Evolutionary conservation across 2,888 invertebrate species (phyloP), one percentile per base, ranked within the genome.

Genomic region (Onthophagus sagittarius): DNA sequence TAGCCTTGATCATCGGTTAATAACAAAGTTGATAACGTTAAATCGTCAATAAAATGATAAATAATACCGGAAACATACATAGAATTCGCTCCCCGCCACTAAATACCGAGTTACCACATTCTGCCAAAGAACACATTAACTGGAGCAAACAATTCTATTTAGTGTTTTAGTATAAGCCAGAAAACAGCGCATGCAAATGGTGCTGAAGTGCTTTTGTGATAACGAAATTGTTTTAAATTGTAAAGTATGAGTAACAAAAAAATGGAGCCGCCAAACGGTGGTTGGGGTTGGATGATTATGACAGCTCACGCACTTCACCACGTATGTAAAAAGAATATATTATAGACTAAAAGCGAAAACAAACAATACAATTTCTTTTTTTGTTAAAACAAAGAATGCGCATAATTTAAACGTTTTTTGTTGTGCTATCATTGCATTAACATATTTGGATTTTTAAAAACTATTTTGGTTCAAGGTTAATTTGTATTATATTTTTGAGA

Each of bases 281-380:
- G 87, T 15, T 87, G 86, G 85, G 87, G 87, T 6, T 87, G 87
- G 87, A 79, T 86, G n/a, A 82, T 87, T 33, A 85, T 86, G n/a
- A 11, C 86, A 4, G 86, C 85, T 0, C 83, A 80, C 74, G 86
- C 85, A 11, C 73, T 87, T 39, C 85, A 84, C 76, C 86, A 85
- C 76, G 88, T 88, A 82, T 84, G 87, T 86, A 76, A 23, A 9
- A 53, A 64, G 14, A 64, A 15, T 9, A 15, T 6, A 3, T 64
- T 64, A 64, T 9, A 64, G 5, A 14, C 4, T 23, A 2, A 9
- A 15, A 64, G 14, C 14, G 64, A 64, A 13, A 64, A 64, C n/a
- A 63, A n/a, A 14, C n/a, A 63, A 63, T 63, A 63, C 63, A 14
- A 14, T 63, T 63, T 3, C n/a, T 63, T 64, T 23, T 64, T 53